Conservation (phyloP, 2,888 invertebrate species). For the Drosophila conformis region DNA sequence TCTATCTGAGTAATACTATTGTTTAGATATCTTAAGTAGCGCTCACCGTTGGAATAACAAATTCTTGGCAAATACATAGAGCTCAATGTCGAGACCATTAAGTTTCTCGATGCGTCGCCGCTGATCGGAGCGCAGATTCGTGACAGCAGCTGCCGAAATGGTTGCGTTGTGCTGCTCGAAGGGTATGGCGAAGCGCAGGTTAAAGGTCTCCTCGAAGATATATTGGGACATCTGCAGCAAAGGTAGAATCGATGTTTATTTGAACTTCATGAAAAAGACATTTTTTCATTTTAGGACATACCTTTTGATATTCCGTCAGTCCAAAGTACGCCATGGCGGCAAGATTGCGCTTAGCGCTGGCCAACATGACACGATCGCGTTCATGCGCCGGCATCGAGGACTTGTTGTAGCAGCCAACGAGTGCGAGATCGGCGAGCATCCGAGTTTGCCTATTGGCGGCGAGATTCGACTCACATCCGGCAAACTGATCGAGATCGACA, state of each 20-base stretch:
- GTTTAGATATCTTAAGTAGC: neutral
- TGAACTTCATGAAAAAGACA: neutral
- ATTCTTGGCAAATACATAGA: constrained; percentile 96
- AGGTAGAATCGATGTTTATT: neutral
- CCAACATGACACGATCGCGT: constrained; percentile 93
- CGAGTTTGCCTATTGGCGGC: constrained; percentile 98
- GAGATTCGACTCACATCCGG: constrained; percentile 95
- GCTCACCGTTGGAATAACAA: constrained; percentile 91
- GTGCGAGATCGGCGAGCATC: constrained; percentile 97
- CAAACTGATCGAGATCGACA: constrained; percentile 95
- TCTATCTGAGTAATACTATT: neutral
- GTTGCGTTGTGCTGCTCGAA: constrained; percentile 97
- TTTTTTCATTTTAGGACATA: constrained; percentile 73
- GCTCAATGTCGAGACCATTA: constrained; percentile 95
- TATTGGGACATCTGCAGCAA: constrained; percentile 91
- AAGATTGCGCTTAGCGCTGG: constrained; percentile 97
- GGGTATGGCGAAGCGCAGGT: constrained; percentile 94
- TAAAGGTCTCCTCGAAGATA: constrained; percentile 97
- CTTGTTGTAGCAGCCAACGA: constrained; percentile 98
- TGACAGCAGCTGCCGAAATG: constrained; percentile 92
- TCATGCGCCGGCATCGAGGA: constrained; percentile 90
- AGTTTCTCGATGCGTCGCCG: constrained; percentile 90
- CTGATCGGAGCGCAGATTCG: constrained; percentile 91
- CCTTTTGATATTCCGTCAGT: constrained; percentile 97
- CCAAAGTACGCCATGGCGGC: constrained; percentile 98